These are phyloP conservation scores for Bombus superbus DNA, from an alignment of 1,140 invertebrate species.

Conservation along the genomic window DNA sequence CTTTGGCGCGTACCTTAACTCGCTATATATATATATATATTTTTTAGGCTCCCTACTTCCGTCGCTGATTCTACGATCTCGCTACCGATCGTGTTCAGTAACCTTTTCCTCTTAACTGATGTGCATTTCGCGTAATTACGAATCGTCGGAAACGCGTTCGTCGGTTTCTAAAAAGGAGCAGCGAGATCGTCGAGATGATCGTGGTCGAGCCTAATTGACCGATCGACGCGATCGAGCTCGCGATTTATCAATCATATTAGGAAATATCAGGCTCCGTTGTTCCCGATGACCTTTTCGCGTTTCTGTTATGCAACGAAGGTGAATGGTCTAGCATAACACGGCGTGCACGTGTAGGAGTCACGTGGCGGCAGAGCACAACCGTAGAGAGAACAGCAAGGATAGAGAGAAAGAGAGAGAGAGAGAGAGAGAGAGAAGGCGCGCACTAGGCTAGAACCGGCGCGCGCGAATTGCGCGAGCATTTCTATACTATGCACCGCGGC, in stretches of 20 bases:
- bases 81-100: too few relatives aligned
- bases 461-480: slow-evolving; percentile 63
- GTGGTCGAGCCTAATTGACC: background rate
- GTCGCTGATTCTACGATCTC: background rate
- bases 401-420: background rate
- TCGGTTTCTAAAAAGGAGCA: background rate
- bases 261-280: slow-evolving; percentile 68
- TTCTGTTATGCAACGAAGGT: slow-evolving; percentile 70
- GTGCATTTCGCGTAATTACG: background rate
- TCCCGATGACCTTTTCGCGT: slow-evolving; percentile 67
- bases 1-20: too few relatives aligned
- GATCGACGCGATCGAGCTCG: slow-evolving; percentile 21
- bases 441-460: slow-evolving; percentile 24
- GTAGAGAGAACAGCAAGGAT: background rate
- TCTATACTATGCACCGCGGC: slow-evolving; percentile 39
- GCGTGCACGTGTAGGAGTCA: slow-evolving; percentile 66
- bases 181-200: background rate
- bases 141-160: background rate
- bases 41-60: background rate
- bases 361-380: slow-evolving; percentile 53
- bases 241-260: slow-evolving; percentile 69
- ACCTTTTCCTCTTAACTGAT: too few relatives aligned
- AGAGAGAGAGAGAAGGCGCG: background rate
- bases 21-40: too few relatives aligned
- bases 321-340: slow-evolving; percentile 68